Evolutionary conservation across 2,888 invertebrate genomes (phyloP).

Genomic region (Melieria picta): DNA sequence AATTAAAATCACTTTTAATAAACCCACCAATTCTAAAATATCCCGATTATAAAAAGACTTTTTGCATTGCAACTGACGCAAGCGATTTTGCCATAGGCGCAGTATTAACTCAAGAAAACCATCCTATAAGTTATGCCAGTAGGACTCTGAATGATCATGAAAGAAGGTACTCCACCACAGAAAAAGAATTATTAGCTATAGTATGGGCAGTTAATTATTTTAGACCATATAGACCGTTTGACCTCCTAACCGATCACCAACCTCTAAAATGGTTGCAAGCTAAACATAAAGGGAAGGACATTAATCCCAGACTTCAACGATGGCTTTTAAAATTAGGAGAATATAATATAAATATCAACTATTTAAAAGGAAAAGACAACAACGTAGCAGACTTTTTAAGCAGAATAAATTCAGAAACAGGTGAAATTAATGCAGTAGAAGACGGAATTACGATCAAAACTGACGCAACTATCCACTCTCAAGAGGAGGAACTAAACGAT

Average conservation of each 20-base stretch:
- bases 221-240: slow-evolving; percentile 37
- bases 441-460: too few species aligned
- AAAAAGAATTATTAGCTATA: slow-evolving; percentile 40
- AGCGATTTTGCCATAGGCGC: slow-evolving; percentile 42
- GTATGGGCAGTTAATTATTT: slow-evolving; percentile 38
- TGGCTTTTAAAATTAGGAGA: slow-evolving; percentile 1
- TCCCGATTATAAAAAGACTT: slow-evolving; percentile 15
- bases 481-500: too few species aligned
- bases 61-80: slow-evolving; percentile 35
- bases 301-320: slow-evolving; percentile 4
- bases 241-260: slow-evolving; percentile 40
- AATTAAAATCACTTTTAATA: slow-evolving; percentile 34
- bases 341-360: not conserved
- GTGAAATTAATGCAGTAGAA: not conserved
- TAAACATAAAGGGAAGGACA: slow-evolving; percentile 3
- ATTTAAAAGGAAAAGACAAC: slow-evolving; percentile 23
- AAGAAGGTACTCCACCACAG: slow-evolving; percentile 42
- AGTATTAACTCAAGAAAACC: slow-evolving; percentile 39
- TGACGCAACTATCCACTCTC: not conserved
- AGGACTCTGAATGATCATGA: slow-evolving; percentile 41
- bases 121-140: slow-evolving; percentile 41
- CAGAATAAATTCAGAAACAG: slow-evolving; percentile 2
- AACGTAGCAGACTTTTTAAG: slow-evolving; percentile 22
- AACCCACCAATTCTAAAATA: slow-evolving; percentile 29
- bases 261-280: slow-evolving; percentile 26